Conservation (phyloP, 2,797 vertebrate genomes). For the Sebastes reedi region DNA sequence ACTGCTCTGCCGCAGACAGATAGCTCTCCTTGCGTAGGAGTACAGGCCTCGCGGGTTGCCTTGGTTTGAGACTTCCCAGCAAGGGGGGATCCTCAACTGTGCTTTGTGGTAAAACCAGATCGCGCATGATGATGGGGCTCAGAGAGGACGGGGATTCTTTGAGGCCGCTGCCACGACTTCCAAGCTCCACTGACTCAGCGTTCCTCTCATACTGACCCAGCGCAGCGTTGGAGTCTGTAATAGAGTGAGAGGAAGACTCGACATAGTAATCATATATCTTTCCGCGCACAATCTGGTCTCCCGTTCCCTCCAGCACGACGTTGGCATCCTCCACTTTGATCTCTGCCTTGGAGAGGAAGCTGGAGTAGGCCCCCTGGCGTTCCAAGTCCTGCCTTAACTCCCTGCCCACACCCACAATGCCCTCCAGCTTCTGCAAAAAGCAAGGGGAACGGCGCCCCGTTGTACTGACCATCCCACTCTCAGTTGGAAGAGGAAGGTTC, state of each 20-base stretch:
- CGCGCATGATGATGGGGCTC: conserved; percentile 71
- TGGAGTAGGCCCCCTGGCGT: conserved; percentile 75
- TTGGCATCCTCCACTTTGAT: conserved; percentile 87
- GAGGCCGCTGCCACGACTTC: conserved; percentile 30
- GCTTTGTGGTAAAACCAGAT: conserved; percentile 64
- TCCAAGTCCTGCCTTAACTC: conserved; percentile 75
- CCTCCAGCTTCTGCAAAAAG: conserved; percentile 78
- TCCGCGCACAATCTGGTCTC: conserved; percentile 76
- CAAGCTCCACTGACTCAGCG: conserved; percentile 51
- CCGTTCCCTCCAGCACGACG: conserved; percentile 63
- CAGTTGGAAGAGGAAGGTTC: conserved; percentile 57
- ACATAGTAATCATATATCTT: conserved; percentile 91
- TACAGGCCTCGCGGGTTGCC: conserved; percentile 44
- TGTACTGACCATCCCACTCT: conserved; percentile 46
- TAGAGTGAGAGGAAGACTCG: conserved; percentile 83
- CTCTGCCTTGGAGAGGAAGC: conserved; percentile 87
- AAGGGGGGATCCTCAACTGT: conserved; percentile 11
- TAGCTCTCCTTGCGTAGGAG: conserved; percentile 84
- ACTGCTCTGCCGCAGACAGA: conserved; percentile 79
- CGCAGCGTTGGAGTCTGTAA: conserved; percentile 61
- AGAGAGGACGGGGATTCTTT: conserved; percentile 55
- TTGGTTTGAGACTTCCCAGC: conserved; percentile 33
- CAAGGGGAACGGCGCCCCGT: conserved; percentile 76
- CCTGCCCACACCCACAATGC: conserved; percentile 80
- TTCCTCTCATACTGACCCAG: conserved; percentile 44